A percentile compares a stretch with the other conserved stretches of the same genome.
These are phyloP conservation scores for Alethe diademata DNA, from an alignment of 2,113 vertebrate genomes.

Conservation along the genomic window DNA sequence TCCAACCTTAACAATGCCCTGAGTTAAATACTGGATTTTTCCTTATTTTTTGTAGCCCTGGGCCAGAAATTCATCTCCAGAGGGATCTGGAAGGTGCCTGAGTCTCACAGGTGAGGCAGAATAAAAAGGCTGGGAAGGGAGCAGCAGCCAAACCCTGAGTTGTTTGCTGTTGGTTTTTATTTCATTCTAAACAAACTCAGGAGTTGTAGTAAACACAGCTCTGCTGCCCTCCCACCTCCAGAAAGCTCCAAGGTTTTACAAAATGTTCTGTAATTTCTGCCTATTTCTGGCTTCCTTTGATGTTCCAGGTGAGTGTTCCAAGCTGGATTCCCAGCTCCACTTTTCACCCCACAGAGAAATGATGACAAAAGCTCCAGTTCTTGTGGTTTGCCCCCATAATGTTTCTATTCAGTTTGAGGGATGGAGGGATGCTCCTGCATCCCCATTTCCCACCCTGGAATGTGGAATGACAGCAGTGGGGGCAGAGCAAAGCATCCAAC, in stretches of 20 bases:
- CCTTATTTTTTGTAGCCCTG: background rate
- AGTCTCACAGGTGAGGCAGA: background rate
- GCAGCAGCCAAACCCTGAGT: background rate
- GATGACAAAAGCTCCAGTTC: background rate
- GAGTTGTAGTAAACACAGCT: background rate
- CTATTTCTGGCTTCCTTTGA: background rate
- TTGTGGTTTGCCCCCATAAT: rapidly evolving
- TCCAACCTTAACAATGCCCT: background rate
- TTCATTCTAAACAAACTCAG: background rate
- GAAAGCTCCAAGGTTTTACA: background rate
- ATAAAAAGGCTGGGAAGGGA: background rate
- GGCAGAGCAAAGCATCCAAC: background rate
- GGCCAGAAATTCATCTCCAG: background rate
- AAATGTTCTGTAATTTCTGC: background rate
- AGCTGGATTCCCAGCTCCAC: background rate
- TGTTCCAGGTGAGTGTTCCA: background rate
- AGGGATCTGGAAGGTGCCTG: background rate
- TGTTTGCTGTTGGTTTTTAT: background rate
- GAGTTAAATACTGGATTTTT: background rate
- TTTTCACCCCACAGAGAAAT: background rate
- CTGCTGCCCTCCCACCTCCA: background rate
- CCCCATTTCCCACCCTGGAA: background rate
- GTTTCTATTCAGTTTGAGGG: background rate
- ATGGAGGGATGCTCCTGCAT: background rate
- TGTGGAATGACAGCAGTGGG: background rate